phyloP scores from a whole-genome alignment of 2,113 vertebrate genomes.

The Syngnathus floridae region DNA sequence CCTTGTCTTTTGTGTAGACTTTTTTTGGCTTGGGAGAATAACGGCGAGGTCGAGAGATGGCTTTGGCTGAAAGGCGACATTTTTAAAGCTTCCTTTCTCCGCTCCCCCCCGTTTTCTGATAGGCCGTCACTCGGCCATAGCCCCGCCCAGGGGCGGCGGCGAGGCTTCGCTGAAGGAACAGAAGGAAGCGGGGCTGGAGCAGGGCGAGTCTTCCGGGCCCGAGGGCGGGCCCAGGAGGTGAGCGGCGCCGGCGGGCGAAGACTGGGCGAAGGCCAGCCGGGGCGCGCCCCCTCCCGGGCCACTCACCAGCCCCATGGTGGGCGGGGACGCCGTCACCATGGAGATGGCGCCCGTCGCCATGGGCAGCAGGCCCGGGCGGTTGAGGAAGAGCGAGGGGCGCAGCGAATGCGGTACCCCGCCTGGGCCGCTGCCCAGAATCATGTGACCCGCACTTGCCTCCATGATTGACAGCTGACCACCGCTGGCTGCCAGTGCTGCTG shows the following conservation, averaged over 20 bases:
- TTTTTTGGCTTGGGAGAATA: slow-evolving; percentile 74
- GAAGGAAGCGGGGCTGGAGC: slow-evolving; percentile 72
- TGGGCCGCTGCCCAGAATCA: slow-evolving; percentile 75
- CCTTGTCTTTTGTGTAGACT: slow-evolving; percentile 58
- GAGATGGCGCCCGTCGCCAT: slow-evolving; percentile 71
- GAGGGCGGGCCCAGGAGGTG: slow-evolving; percentile 71
- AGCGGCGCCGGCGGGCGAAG: slow-evolving; percentile 67
- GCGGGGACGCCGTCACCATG: slow-evolving; percentile 61
- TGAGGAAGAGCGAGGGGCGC: slow-evolving; percentile 80
- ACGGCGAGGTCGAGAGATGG: slow-evolving; percentile 66
- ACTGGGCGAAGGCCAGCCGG: slow-evolving; percentile 54
- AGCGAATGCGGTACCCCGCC: slow-evolving; percentile 61
- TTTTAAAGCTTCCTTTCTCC: slow-evolving; percentile 58
- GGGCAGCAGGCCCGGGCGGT: slow-evolving; percentile 79
- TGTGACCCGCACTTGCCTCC: slow-evolving; percentile 72
- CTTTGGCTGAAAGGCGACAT: slow-evolving; percentile 75
- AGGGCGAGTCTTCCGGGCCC: slow-evolving; percentile 67
- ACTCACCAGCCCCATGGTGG: slow-evolving; percentile 69
- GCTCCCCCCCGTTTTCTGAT: slow-evolving; percentile 30
- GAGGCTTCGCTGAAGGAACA: slow-evolving; percentile 76
- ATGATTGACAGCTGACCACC: slow-evolving; percentile 81
- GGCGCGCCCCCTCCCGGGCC: slow-evolving; percentile 28
- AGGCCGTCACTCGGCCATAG: slow-evolving; percentile 72
- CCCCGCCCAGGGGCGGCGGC: slow-evolving; percentile 73
- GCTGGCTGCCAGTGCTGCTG: slow-evolving; percentile 79